Evolutionary conservation across 64 coral and sea anemone species (phyloP).

Genomic region (Actinia equina): DNA sequence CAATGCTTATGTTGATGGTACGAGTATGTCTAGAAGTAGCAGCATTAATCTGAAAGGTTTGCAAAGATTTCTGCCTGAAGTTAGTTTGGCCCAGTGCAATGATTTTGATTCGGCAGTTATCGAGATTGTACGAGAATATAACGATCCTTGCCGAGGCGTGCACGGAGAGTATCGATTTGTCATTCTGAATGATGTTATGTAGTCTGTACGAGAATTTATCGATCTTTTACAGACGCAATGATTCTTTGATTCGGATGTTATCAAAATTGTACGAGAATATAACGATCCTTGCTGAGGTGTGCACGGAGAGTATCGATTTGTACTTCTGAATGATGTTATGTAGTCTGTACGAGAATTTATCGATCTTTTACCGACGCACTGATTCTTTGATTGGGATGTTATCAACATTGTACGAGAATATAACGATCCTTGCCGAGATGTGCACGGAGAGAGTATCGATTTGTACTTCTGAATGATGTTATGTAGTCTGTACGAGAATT

Average conservation of each 20-base stretch:
- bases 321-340: not conserved
- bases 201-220: not conserved
- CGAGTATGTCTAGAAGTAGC: not conserved
- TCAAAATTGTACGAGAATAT: not conserved
- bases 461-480: too few relatives aligned
- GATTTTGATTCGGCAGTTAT: slow-evolving; percentile 40
- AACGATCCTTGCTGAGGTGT: too few relatives aligned
- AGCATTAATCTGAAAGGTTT: not conserved
- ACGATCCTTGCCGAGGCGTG: slow-evolving; percentile 24
- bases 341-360: not conserved
- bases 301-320: not conserved
- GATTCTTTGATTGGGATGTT: too few relatives aligned
- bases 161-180: not conserved
- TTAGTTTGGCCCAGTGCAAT: not conserved
- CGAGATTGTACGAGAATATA: slow-evolving; percentile 39
- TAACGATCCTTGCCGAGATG: too few relatives aligned
- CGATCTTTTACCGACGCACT: not conserved
- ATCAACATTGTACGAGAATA: not conserved
- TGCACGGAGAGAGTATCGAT: too few relatives aligned
- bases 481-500: too few relatives aligned
- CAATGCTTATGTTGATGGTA: not conserved
- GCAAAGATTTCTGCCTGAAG: not conserved
- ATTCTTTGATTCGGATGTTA: too few relatives aligned
- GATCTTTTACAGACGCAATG: not conserved
- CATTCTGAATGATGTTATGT: not conserved